Evolutionary conservation across 2,888 invertebrate species (phyloP).

Genomic region (Sarcophaga subvicina): DNA sequence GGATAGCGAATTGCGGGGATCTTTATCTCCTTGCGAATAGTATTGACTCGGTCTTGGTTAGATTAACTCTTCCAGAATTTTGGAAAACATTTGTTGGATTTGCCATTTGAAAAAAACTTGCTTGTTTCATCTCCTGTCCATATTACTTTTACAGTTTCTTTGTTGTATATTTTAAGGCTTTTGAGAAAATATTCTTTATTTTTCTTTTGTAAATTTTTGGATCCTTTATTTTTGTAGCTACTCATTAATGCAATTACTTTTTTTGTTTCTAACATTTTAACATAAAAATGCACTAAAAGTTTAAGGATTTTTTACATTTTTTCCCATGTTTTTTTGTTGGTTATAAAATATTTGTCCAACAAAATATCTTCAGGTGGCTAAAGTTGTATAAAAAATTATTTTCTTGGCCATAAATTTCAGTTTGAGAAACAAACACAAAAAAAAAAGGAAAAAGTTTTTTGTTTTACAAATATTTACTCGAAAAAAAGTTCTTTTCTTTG

Average conservation of each 20-base stretch:
- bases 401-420: constrained; percentile 40
- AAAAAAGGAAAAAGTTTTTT: background rate
- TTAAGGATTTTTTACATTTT: background rate
- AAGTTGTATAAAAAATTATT: constrained; percentile 26
- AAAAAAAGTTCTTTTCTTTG: constrained; percentile 5
- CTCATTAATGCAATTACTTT: constrained; percentile 12
- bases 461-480: constrained; percentile 17
- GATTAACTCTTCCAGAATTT: no score
- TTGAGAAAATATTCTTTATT: background rate
- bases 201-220: background rate
- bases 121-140: no score
- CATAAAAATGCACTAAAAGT: constrained; percentile 45
- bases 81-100: no score
- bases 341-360: background rate
- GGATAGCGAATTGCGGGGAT: no score
- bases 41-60: no score
- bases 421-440: constrained; percentile 6
- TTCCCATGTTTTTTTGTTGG: background rate
- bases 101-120: no score
- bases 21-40: no score
- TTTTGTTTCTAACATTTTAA: constrained; percentile 23
- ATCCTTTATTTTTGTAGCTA: constrained; percentile 10
- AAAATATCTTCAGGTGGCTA: constrained; percentile 2
- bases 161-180: constrained; percentile 6
- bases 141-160: background rate